Percentiles rank a stretch among this genome's conserved stretches.
These are phyloP conservation scores for Xyrauchen texanus DNA, from an alignment of 2,113 vertebrate genomes.

Conservation along the genomic window DNA sequence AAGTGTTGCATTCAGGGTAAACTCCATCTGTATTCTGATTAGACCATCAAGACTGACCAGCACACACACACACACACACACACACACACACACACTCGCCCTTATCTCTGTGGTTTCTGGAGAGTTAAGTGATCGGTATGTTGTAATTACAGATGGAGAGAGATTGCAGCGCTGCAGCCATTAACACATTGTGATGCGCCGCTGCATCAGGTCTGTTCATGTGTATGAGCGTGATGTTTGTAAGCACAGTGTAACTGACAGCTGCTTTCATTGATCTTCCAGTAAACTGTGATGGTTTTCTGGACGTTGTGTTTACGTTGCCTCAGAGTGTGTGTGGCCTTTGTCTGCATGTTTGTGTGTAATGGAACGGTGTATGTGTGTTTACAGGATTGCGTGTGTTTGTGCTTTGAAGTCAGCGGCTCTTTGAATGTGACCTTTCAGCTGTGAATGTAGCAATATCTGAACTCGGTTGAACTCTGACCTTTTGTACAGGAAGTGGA, in stretches of 20 bases:
- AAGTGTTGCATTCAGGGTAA: constrained; percentile 26
- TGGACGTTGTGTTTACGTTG: background rate
- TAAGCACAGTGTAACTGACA: no score
- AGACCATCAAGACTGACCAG: no score
- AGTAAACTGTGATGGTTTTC: background rate
- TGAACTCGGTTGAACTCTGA: no score
- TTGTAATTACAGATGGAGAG: background rate
- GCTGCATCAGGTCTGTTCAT: background rate
- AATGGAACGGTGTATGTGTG: background rate
- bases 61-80: background rate
- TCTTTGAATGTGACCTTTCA: constrained; percentile 25
- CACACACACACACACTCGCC: no score
- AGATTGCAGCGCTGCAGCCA: background rate
- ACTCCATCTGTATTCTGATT: constrained; percentile 15
- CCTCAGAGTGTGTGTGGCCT: background rate
- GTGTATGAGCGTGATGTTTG: no score
- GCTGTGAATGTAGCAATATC: constrained; percentile 34
- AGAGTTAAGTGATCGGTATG: no score
- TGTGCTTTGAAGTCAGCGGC: constrained; percentile 13
- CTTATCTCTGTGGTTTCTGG: no score
- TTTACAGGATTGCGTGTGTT: background rate
- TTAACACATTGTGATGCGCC: background rate
- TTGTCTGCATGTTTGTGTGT: background rate
- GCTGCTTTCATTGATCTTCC: no score
- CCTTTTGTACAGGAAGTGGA: no score